phyloP scores from a whole-genome alignment of 2,888 invertebrate genomes.

The Eilema griseolum region DNA sequence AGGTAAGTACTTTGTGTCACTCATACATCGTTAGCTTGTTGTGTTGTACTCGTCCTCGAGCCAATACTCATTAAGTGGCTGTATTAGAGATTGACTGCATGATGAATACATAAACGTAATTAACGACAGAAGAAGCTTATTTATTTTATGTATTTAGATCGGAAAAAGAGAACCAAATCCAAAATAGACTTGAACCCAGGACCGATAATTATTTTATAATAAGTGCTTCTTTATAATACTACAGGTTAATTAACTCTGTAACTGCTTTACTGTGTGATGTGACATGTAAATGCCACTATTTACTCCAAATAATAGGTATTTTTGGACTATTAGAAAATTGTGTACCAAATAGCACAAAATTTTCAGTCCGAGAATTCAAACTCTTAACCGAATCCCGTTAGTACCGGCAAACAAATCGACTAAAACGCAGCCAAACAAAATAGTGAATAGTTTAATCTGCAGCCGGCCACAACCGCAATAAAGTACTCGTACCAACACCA shows the following conservation, averaged over 20 bases:
- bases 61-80: conserved; percentile 12
- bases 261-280: too few species aligned
- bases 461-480: conserved; percentile 24
- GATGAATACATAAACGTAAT: not conserved
- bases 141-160: too few species aligned
- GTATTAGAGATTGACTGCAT: not conserved
- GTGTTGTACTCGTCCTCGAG: not conserved
- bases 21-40: not conserved
- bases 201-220: too few species aligned
- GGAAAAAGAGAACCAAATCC: too few species aligned
- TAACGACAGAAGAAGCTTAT: not conserved
- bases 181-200: too few species aligned
- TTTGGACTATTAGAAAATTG: not conserved
- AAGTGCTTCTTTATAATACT: too few species aligned
- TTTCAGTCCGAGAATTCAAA: not conserved
- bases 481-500: conserved; percentile 21
- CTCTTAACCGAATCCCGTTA: not conserved
- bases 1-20: not conserved
- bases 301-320: not conserved
- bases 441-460: conserved; percentile 30
- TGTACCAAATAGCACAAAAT: not conserved
- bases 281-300: too few species aligned
- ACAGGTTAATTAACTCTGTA: too few species aligned
- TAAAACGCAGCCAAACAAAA: conserved; percentile 19
- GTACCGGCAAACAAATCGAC: conserved; percentile 15